Percentiles rank a stretch among this genome's conserved stretches.
Evolutionary conservation across 53 echinoderm and acorn worm genomes (phyloP).

Genomic region (Apostichopus leukothele): DNA sequence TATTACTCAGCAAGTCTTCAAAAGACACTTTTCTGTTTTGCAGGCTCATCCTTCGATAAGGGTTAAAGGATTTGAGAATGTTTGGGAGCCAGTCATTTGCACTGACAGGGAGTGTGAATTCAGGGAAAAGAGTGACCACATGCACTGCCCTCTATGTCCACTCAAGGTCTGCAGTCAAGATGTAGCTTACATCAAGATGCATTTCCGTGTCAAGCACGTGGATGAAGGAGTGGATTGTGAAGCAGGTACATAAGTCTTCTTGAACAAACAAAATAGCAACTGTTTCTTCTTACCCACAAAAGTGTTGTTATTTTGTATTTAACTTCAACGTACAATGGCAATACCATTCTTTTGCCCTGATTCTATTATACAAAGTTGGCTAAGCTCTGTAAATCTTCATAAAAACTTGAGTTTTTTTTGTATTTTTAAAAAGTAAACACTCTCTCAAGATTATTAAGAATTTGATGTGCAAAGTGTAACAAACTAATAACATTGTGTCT

Average conservation of each 20-base stretch:
- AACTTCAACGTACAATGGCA: too few species aligned
- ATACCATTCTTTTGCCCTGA: too few species aligned
- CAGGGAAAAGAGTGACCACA: slow-evolving; percentile 11
- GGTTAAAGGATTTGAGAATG: slow-evolving; percentile 9
- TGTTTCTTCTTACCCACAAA: too few species aligned
- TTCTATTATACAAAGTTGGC: too few species aligned
- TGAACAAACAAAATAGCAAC: background rate
- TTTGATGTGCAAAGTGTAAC: too few species aligned
- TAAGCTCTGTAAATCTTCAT: too few species aligned
- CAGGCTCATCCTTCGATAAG: slow-evolving; percentile 27
- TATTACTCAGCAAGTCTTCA: too few species aligned
- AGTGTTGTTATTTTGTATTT: too few species aligned
- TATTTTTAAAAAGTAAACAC: too few species aligned
- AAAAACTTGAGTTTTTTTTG: too few species aligned
- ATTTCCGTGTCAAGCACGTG: slow-evolving; percentile 24
- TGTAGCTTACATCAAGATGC: slow-evolving; percentile 33
- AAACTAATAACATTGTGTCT: too few species aligned
- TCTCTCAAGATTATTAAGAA: too few species aligned
- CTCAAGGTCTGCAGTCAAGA: background rate
- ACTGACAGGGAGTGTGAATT: background rate
- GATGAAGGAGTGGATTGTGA: slow-evolving; percentile 35
- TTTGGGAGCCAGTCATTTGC: slow-evolving; percentile 29
- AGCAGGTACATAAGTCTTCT: background rate
- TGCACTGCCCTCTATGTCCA: slow-evolving; percentile 38
- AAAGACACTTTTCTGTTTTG: background rate